Evolutionary conservation across 64 coral and sea anemone genomes (phyloP).

Genomic region (Anthopleura sola): DNA sequence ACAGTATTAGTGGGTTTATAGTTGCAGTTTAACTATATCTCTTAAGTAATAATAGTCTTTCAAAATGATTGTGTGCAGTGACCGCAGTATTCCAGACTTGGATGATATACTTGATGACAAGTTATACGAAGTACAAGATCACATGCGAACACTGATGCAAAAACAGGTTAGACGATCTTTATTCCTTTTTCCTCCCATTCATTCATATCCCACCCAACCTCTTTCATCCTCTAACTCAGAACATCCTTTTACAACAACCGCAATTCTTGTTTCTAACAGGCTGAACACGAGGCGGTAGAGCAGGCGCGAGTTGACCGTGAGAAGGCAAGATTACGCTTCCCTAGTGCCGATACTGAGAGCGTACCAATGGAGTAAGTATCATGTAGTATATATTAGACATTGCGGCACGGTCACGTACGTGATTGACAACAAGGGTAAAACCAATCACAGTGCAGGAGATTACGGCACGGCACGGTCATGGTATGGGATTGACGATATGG

Average conservation of each 20-base stretch:
- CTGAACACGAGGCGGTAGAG: slow-evolving; percentile 69
- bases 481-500: too few relatives aligned
- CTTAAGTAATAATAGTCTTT: too few relatives aligned
- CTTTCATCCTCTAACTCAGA: not conserved
- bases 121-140: slow-evolving; percentile 73
- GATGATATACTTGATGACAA: slow-evolving; percentile 77
- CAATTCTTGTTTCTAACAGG: slow-evolving; percentile 13
- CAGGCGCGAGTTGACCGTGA: slow-evolving; percentile 56
- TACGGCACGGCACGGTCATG: too few relatives aligned
- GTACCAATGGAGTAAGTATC: slow-evolving; percentile 58
- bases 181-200: not conserved
- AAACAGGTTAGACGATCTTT: slow-evolving; percentile 53
- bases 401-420: too few relatives aligned
- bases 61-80: slow-evolving; percentile 21
- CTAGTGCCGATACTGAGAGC: slow-evolving; percentile 63
- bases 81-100: slow-evolving; percentile 80
- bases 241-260: not conserved
- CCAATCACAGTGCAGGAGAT: too few relatives aligned
- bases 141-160: slow-evolving; percentile 85
- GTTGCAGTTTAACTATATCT: too few relatives aligned
- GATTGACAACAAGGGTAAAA: too few relatives aligned
- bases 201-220: too few relatives aligned
- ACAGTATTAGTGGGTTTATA: too few relatives aligned
- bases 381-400: too few relatives aligned
- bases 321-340: slow-evolving; percentile 45